Conservation (phyloP, 2,113 vertebrate genomes). For the Sinocyclocheilus rhinocerous region DNA sequence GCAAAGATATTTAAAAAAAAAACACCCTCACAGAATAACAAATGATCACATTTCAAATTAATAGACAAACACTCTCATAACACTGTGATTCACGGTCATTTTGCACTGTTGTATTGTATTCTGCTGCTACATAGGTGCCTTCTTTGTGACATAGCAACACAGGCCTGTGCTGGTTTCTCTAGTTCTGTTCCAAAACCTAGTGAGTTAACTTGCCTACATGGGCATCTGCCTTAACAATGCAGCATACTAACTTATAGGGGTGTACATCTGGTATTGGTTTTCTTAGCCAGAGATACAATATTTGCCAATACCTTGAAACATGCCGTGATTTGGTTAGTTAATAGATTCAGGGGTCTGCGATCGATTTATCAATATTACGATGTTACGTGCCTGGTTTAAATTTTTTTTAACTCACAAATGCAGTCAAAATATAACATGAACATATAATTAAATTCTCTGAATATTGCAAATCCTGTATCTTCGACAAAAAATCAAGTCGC, state of each 20-base stretch:
- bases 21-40: neutral
- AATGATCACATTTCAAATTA: neutral
- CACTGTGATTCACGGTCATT: constrained; percentile 30
- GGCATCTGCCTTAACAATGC: neutral
- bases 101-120: constrained; percentile 31
- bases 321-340: neutral
- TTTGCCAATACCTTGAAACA: no score
- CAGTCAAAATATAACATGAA: neutral
- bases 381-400: neutral
- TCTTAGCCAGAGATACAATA: neutral
- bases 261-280: neutral
- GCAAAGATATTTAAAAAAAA: constrained; percentile 13
- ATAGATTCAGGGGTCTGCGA: neutral
- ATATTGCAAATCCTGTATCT: neutral
- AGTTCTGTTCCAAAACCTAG: constrained; percentile 24
- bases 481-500: neutral
- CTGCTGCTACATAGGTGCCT: constrained; percentile 6
- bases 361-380: neutral
- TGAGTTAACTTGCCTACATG: constrained; percentile 1
- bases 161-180: neutral
- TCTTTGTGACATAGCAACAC: constrained; percentile 15
- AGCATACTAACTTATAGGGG: neutral
- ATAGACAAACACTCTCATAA: constrained; percentile 1
- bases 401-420: neutral
- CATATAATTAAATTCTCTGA: neutral